Percentiles rank a stretch among this genome's conserved stretches.
Evolutionary conservation across 2,888 invertebrate species (phyloP).

Genomic region (Steinernema carpocapsae): DNA sequence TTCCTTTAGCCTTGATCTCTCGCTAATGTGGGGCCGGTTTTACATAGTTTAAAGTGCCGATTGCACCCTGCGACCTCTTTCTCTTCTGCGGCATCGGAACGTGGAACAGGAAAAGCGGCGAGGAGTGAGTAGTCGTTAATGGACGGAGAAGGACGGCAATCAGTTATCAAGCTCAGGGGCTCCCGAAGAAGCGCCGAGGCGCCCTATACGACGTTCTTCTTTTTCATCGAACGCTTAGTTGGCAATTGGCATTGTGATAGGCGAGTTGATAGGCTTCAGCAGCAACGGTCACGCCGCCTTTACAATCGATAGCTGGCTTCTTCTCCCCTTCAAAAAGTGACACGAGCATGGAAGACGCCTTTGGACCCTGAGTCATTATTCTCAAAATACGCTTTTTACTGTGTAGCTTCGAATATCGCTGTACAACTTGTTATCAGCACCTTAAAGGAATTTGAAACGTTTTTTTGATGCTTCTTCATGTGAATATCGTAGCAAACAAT

Average conservation of each 20-base stretch:
- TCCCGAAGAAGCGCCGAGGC: background rate
- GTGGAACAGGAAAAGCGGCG: background rate
- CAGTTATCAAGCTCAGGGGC: constrained; percentile 4
- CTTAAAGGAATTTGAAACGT: too few relatives aligned
- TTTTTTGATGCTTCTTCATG: too few relatives aligned
- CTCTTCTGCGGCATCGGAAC: constrained; percentile 6
- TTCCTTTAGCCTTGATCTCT: constrained; percentile 8
- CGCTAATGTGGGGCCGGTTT: background rate
- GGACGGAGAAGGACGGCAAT: constrained; percentile 17
- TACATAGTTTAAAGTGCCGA: constrained; percentile 33
- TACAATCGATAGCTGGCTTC: background rate
- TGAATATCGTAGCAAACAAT: too few relatives aligned
- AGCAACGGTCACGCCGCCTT: background rate
- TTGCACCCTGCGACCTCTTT: background rate
- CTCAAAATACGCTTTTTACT: too few relatives aligned
- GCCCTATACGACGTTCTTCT: background rate
- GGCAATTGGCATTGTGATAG: background rate
- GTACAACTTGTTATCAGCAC: too few relatives aligned
- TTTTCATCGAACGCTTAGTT: constrained; percentile 1
- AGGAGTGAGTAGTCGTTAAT: background rate
- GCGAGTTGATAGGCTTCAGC: background rate
- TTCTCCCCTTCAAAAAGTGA: background rate
- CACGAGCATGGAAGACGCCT: too few relatives aligned
- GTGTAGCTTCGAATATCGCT: too few relatives aligned
- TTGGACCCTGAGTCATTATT: too few relatives aligned